Base-by-base conservation (phyloP, 2,113 vertebrate genomes). In the Callorhinus ursinus region DNA sequence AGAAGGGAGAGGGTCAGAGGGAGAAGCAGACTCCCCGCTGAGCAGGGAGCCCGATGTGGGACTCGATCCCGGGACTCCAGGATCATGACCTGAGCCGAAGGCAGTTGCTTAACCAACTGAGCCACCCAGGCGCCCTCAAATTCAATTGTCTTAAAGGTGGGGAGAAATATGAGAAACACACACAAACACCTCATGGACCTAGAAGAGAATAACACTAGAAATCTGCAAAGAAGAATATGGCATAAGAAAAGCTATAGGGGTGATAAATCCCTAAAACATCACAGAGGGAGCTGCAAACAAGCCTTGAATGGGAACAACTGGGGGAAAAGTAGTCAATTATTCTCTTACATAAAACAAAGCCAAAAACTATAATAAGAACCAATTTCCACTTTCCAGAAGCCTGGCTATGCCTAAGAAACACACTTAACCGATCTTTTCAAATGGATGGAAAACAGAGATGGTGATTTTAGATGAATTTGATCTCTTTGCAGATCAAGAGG, bases 321-420 rank as follows among this genome's bases (percentile, higher is more conserved):
- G 33, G 22, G 28, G 31, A 13, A 89, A 72, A 95, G 36, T 1
- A 77, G 76, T 42, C 26, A 24, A 33, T n/a, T 74, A 19, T 51
- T 93, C 12, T 65, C 15, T 5, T 53, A 61, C n/a, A 57, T 67
- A 77, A 92, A 80, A 93, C n/a, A 88, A 97, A 95, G 46, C 11
- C 42, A 21, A 18, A 36, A 5, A 49, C 5, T 49, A 0, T 69
- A 57, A 39, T 31, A 76, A 92, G 84, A 39, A 57, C 14, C 11
- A 81, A 51, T 65, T 92, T 96, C 36, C 55, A 71, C 74, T 95
- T 96, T 92, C n/a, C 77, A 67, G 16, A 95, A 90, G 81, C 55
- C 31, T 89, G 39, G 22, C 65, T 83, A 46, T 74, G 18, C 21
- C 26, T 95, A 61, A 91, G 39, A 72, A 93, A 93, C 61, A 88